These are phyloP conservation scores for Euschistus heros DNA, from an alignment of 1,140 invertebrate genomes.

Conservation along the genomic window DNA sequence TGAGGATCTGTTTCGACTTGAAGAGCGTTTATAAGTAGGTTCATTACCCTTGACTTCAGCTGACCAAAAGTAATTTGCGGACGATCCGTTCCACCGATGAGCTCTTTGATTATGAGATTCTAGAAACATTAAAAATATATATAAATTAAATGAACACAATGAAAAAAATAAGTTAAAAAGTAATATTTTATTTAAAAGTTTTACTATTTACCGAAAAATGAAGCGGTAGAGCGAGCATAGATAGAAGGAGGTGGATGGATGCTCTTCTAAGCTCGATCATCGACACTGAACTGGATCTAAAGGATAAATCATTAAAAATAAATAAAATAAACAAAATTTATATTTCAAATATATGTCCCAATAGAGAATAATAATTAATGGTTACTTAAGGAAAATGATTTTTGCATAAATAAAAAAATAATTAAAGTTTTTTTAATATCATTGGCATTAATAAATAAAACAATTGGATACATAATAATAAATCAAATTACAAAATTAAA, in stretches of 20 bases:
- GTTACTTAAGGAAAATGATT: no score
- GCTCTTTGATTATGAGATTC: constrained; percentile 63
- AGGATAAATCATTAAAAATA: constrained; percentile 24
- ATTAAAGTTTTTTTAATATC: no score
- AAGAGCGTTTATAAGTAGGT: constrained; percentile 73
- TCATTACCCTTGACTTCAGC: constrained; percentile 69
- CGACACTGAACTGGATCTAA: constrained; percentile 38
- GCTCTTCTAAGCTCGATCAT: constrained; percentile 75
- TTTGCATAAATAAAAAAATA: no score
- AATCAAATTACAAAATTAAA: no score
- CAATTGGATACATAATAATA: no score
- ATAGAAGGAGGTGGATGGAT: constrained; percentile 80
- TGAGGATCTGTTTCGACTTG: constrained; percentile 75
- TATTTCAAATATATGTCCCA: no score
- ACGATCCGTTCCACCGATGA: constrained; percentile 36
- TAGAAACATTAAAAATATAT: constrained; percentile 32
- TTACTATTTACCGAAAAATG: constrained; percentile 62
- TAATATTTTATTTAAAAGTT: constrained; percentile 7
- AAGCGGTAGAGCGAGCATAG: constrained; percentile 77
- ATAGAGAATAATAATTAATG: no score
- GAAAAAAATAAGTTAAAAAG: constrained; percentile 5
- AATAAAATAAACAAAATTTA: no score
- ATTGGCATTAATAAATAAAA: no score
- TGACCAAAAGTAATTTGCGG: constrained; percentile 58
- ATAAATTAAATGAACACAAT: neutral